Evolutionary conservation across 2,113 vertebrate genomes (phyloP).

Genomic region (Platanista minor): DNA sequence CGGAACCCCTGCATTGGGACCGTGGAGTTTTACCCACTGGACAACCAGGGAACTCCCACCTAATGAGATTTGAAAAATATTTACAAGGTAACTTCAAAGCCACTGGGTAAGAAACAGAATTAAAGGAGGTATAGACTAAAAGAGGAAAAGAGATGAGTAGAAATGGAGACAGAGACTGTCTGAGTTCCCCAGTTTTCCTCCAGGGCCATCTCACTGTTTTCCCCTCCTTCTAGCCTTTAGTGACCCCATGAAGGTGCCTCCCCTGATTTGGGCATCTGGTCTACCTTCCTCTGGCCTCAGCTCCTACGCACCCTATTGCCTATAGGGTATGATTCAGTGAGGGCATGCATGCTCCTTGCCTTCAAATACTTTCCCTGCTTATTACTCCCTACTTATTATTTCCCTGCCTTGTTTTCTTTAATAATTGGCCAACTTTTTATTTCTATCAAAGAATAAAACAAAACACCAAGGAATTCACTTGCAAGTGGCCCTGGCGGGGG

Average conservation of each 20-base stretch:
- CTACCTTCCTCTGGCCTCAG: background rate
- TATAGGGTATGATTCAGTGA: background rate
- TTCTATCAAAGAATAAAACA: background rate
- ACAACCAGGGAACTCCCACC: background rate
- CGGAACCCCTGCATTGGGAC: too few species aligned
- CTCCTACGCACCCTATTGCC: background rate
- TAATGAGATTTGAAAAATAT: slow-evolving; percentile 44
- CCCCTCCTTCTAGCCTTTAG: background rate
- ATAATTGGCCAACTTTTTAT: background rate
- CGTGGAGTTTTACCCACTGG: too few species aligned
- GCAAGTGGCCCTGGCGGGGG: background rate
- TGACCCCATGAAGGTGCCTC: too few species aligned
- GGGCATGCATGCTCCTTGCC: background rate
- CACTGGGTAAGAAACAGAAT: background rate
- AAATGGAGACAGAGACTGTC: background rate
- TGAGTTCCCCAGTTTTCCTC: background rate
- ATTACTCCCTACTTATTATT: background rate
- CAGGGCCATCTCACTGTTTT: background rate
- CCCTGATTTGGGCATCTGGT: background rate
- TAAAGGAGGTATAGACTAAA: background rate
- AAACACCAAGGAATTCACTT: background rate
- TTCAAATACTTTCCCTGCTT: background rate
- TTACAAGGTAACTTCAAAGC: slow-evolving; percentile 35
- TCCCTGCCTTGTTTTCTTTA: background rate
- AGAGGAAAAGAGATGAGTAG: background rate